Evolutionary conservation across 2,797 vertebrate genomes (phyloP).

Genomic region (Dryobates pubescens): DNA sequence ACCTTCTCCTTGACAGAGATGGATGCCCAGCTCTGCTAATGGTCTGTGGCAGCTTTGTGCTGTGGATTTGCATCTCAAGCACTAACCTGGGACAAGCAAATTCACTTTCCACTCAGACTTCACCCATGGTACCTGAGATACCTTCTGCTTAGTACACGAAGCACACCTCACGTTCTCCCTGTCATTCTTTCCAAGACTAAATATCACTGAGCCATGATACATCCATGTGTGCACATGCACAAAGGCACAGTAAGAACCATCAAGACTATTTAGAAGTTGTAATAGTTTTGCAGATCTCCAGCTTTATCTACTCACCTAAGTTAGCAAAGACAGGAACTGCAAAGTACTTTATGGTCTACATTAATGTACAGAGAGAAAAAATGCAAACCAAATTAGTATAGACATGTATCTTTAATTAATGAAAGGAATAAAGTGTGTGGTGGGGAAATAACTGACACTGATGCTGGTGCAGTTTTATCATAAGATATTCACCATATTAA

Average conservation of each 20-base stretch:
- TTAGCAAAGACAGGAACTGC: neutral
- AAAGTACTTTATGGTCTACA: accelerated
- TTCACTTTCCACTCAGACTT: neutral
- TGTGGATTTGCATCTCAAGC: neutral
- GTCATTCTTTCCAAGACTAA: neutral
- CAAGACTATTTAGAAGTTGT: neutral
- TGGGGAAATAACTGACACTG: accelerated
- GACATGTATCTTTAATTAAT: neutral
- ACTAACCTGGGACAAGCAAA: neutral
- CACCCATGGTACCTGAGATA: neutral
- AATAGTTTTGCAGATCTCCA: neutral
- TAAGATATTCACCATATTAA: neutral
- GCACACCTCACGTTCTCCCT: neutral
- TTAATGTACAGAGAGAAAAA: neutral
- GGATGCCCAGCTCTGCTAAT: conserved; percentile 59
- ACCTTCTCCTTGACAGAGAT: conserved; percentile 63
- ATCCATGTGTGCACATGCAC: accelerated
- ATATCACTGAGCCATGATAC: neutral
- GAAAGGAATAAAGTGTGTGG: neutral
- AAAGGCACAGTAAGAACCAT: accelerated
- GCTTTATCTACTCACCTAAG: neutral
- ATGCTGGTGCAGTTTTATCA: neutral
- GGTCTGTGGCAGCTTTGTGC: conserved; percentile 30
- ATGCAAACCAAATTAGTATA: accelerated
- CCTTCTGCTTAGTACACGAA: neutral